phyloP scores from a whole-genome alignment of 2,797 vertebrate species.

The Cephalopachus bancanus region DNA sequence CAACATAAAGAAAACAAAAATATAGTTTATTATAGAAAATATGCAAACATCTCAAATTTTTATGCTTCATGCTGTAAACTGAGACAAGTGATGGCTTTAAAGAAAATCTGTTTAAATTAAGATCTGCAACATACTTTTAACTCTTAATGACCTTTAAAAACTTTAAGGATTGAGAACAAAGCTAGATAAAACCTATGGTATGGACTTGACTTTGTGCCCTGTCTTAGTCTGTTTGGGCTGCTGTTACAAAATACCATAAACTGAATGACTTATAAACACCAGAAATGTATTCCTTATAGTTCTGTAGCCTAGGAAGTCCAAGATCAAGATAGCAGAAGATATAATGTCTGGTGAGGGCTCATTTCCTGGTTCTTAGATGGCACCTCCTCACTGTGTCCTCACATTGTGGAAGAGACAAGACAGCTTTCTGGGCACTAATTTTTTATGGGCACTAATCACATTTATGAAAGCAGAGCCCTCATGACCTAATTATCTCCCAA shows the following conservation, averaged over 20 bases:
- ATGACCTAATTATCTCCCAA: neutral
- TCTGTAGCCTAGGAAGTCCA: neutral
- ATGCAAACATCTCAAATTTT: conserved; percentile 16
- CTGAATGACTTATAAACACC: neutral
- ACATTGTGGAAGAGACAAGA: neutral
- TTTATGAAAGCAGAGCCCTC: neutral
- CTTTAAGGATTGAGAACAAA: conserved; percentile 6
- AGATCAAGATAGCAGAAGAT: neutral
- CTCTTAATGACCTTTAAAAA: conserved; percentile 2
- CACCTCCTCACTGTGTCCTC: neutral
- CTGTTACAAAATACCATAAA: neutral
- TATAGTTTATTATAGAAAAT: conserved; percentile 43
- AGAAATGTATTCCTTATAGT: neutral
- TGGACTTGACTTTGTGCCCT: neutral
- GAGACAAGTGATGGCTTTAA: neutral
- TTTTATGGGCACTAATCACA: neutral
- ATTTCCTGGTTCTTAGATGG: neutral
- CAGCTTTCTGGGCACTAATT: neutral
- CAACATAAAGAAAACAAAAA: neutral
- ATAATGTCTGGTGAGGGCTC: neutral
- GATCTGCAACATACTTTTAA: neutral
- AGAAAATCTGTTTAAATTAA: conserved; percentile 19
- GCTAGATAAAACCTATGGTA: neutral
- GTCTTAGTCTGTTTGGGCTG: neutral
- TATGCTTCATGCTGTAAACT: neutral